Percentiles rank a stretch among this genome's conserved stretches.
Evolutionary conservation across 1,140 invertebrate species (phyloP).

Genomic region (Drosophila equinoxialis): DNA sequence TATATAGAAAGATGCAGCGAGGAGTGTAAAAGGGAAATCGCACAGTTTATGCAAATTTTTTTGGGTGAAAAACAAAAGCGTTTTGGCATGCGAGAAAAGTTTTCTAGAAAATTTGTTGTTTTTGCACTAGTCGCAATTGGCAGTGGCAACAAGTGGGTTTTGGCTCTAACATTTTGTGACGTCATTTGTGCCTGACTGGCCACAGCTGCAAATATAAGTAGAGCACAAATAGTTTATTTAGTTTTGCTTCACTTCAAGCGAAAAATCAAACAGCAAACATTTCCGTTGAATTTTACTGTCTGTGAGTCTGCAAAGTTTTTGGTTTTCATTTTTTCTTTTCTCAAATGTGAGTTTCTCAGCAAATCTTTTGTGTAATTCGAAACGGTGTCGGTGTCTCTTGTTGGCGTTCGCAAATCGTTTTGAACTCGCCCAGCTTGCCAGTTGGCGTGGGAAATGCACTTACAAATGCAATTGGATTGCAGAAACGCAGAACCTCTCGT

Average conservation of each 20-base stretch:
- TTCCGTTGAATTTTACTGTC: constrained; percentile 46
- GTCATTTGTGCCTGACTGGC: constrained; percentile 35
- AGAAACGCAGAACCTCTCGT: not conserved
- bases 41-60: constrained; percentile 68
- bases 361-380: constrained; percentile 76
- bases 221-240: constrained; percentile 26
- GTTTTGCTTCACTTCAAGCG: constrained; percentile 45
- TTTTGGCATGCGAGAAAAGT: constrained; percentile 58
- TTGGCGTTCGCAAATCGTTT: constrained; percentile 69
- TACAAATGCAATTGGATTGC: not conserved
- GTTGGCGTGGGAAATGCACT: constrained; percentile 8
- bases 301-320: constrained; percentile 1
- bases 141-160: constrained; percentile 54
- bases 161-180: constrained; percentile 34
- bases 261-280: constrained; percentile 66
- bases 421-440: constrained; percentile 54
- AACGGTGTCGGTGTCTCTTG: constrained; percentile 48
- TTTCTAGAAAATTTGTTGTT: not conserved
- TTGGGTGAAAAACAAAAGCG: constrained; percentile 42
- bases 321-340: not conserved
- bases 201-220: constrained; percentile 44
- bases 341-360: constrained; percentile 63
- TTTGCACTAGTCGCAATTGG: constrained; percentile 6
- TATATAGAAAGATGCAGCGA: constrained; percentile 21
- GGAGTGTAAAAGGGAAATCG: constrained; percentile 43